Evolutionary conservation across 2,797 vertebrate genomes (phyloP), one percentile per base, ranked within the genome.

Genomic region (Mallotus villosus): DNA sequence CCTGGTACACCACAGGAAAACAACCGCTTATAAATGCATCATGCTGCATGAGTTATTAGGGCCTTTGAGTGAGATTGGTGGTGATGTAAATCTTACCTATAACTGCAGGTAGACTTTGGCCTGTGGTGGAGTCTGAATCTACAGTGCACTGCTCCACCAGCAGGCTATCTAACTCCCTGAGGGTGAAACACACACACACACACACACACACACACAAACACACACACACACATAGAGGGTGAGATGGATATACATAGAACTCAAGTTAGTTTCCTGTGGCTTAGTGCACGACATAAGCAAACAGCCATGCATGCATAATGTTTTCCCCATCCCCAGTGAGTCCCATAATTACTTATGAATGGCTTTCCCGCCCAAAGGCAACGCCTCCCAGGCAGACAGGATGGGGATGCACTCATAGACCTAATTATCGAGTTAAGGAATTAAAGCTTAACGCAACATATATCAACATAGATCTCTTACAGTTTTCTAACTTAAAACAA

Each of bases 351-450:
- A 98, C 98, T 94, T 97, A 90, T 99, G 97, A 87, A 99, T 95
- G 27, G 95, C 93, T 88, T 95, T 98, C 81, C 97, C 98, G 86
- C 95, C 98, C 85, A 99, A 81, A 25, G 97, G 98, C 59, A 99
- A 91, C 3, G 97, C 95, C 71, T 96, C 97, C 98, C 98, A 99
- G 3, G 96, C 95, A 67, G 94, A 97, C 57, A 99, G 89, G 73
- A 99, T 94, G 0, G 95, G 96, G 75, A 97, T 96, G 74, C 97
- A 97, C 83, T 99, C 97, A 74, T 97, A 99, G 66, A 99, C 94
- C 97, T 98, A 80, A 1, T 59, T 57, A 55, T 0, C 32, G 11
- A 70, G 91, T 94, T 91, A 93, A 94, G 92, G 85, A 21, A 29
- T 6, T 24, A 25, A 25, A 11, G 32, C 16, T 67, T n/a, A 1